Evolutionary conservation across 1,140 invertebrate genomes (phyloP).

Genomic region (Helicorthomorpha holstii): DNA sequence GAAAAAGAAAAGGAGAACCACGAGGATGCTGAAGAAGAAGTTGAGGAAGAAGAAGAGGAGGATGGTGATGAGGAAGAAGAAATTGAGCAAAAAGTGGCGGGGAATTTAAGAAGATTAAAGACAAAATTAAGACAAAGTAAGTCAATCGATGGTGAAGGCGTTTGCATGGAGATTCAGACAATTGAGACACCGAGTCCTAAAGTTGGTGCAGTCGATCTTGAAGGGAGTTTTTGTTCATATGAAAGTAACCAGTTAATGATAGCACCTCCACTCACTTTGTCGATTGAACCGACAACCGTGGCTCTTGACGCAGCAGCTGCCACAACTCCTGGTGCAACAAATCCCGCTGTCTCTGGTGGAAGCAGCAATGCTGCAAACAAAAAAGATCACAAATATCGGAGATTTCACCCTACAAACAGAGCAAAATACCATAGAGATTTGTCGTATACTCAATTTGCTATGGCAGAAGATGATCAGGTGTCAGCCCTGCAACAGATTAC

Average conservation of each 20-base stretch:
- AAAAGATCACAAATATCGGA: slow-evolving; percentile 10
- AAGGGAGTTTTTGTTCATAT: slow-evolving; percentile 10
- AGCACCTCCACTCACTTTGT: no score
- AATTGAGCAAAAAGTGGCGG: background rate
- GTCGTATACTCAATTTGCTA: slow-evolving; percentile 70
- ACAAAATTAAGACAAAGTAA: background rate
- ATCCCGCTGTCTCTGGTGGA: slow-evolving; percentile 14
- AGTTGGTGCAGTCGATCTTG: slow-evolving; percentile 18
- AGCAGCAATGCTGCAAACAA: background rate
- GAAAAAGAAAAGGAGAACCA: slow-evolving; percentile 9
- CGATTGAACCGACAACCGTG: no score
- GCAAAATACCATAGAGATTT: slow-evolving; percentile 28
- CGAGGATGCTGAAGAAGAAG: slow-evolving; percentile 2
- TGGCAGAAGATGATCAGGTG: slow-evolving; percentile 83
- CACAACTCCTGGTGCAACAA: slow-evolving; percentile 12
- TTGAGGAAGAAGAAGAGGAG: slow-evolving; percentile 3
- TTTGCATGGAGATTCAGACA: slow-evolving; percentile 10
- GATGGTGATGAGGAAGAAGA: background rate
- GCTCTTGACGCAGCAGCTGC: no score
- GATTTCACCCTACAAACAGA: slow-evolving; percentile 12
- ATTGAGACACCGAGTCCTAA: slow-evolving; percentile 17
- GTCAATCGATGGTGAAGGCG: background rate
- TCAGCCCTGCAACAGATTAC: slow-evolving; percentile 66
- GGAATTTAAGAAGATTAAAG: no score
- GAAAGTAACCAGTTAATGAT: background rate